Base-by-base conservation (phyloP, 2,888 invertebrate genomes). In the Cerceris ruficornis region DNA sequence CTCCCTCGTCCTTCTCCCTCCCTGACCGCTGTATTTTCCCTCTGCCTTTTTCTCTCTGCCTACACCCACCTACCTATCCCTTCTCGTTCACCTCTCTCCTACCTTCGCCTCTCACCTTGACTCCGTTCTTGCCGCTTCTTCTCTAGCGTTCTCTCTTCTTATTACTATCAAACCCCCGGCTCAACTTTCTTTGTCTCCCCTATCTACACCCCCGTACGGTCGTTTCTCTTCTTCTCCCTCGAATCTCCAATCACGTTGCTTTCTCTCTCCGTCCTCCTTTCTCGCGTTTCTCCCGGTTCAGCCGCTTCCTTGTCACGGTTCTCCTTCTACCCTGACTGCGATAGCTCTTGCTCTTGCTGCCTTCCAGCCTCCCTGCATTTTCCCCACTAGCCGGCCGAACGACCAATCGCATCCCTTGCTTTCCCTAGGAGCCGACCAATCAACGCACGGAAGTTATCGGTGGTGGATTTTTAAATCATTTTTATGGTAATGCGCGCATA, bases 401-500 rank as follows among this genome's bases (percentile, higher is more conserved):
- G 28, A 28, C 86, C 86, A 84, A 82, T 82, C 14, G 59, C 28
- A 7, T 11, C 7, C 15, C 58, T 14, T 7, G 61, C 60, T 28
- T 82, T 84, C 83, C 75, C 28, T 52, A 57, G 28, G 72, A 75
- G 55, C 83, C 77, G 17, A 41, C 85, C 86, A 86, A 86, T 80
- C 69, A 28, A 14, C 7, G 13, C 7, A 62, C 14, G 50, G 28
- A 60, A 57, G 59, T 71, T 68, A 6, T 54, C 15, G 42, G 49
- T 49, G 28, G 81, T 68, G 74, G 68, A 84, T 88, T 88, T 89
- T 89, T 84, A 81, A 87, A 84, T 83, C 83, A 88, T 88, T 89
- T 88, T 90, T 86, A 89, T 87, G 88, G 80, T 87, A 90, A 89
- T 88, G 77, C 79, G 43, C 17, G 69, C 76, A 76, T 80, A 70